phyloP scores from a whole-genome alignment of 1,140 invertebrate species.

The Lutraria rhynchaena region DNA sequence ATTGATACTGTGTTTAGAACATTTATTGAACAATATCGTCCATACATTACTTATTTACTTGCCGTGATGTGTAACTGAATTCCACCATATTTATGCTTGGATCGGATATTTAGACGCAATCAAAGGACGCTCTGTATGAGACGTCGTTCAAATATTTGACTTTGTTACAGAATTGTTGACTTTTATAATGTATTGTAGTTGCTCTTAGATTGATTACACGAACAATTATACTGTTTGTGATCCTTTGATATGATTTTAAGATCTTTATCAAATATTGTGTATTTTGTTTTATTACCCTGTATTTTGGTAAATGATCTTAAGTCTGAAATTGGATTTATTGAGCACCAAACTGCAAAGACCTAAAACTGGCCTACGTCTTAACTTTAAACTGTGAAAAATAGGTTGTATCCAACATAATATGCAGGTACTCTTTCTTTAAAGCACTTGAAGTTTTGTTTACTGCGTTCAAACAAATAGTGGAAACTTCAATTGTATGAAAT shows the following conservation, averaged over 20 bases:
- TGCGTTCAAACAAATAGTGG: too few relatives aligned
- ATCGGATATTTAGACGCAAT: too few relatives aligned
- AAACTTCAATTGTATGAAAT: too few relatives aligned
- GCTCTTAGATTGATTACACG: conserved; percentile 18
- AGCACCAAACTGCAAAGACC: too few relatives aligned
- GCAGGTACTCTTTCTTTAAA: too few relatives aligned
- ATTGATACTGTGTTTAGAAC: conserved; percentile 32
- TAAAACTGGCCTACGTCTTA: too few relatives aligned
- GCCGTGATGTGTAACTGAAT: conserved; percentile 2
- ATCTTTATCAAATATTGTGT: conserved; percentile 29
- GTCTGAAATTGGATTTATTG: too few relatives aligned
- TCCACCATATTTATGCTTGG: not conserved
- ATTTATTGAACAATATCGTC: conserved; percentile 26
- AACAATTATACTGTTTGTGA: conserved; percentile 32
- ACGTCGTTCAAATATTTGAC: conserved; percentile 37
- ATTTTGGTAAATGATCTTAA: not conserved
- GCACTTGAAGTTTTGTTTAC: too few relatives aligned
- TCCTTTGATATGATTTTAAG: conserved; percentile 29
- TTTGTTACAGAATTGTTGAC: conserved; percentile 50
- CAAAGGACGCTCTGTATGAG: not conserved
- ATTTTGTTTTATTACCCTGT: conserved; percentile 33
- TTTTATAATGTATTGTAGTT: conserved; percentile 46
- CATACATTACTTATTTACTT: conserved; percentile 9
- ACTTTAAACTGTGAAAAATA: too few relatives aligned
- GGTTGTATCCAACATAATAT: too few relatives aligned